Evolutionary conservation across 2,797 vertebrate genomes (phyloP).

Genomic region (Tamandua tetradactyla): DNA sequence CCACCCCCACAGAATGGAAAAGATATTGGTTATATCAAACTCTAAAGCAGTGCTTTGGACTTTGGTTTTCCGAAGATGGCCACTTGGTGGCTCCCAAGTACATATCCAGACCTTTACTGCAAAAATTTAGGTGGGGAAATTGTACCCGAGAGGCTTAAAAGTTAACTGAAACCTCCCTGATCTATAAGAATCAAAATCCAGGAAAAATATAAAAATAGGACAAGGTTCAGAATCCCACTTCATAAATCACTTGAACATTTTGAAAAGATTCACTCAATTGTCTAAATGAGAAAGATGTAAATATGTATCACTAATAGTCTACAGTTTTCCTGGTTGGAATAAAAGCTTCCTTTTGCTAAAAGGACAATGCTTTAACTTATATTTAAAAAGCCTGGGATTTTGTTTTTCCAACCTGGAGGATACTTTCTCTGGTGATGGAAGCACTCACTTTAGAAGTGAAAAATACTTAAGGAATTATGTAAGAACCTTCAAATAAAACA

Average conservation of each 20-base stretch:
- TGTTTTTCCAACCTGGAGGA: neutral
- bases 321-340: neutral
- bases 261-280: neutral
- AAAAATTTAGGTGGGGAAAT: neutral
- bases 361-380: neutral
- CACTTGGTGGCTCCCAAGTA: slow-evolving; percentile 15
- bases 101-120: neutral
- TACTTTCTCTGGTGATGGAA: neutral
- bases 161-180: neutral
- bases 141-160: neutral
- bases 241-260: neutral
- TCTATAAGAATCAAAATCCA: neutral
- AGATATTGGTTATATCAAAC: neutral
- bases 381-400: neutral
- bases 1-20: neutral
- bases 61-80: neutral
- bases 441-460: neutral
- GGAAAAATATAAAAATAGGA: neutral
- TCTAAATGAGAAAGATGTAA: neutral
- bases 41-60: neutral
- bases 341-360: neutral
- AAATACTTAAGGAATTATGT: neutral
- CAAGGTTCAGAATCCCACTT: neutral
- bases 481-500: neutral
- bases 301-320: neutral